Evolutionary conservation across 2,797 vertebrate species (phyloP).

Genomic region (Acanthiza pusilla): DNA sequence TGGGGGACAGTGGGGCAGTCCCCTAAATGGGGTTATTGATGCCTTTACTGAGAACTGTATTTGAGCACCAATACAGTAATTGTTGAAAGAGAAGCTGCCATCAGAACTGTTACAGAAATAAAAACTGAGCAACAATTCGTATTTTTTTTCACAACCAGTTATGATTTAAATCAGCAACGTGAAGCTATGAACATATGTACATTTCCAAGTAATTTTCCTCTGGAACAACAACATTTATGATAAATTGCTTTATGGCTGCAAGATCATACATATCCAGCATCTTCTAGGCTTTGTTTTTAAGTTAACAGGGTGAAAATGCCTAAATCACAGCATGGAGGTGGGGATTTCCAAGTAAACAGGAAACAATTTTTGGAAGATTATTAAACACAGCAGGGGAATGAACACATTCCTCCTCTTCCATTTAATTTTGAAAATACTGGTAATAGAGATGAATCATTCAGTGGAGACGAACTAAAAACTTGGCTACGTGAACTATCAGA

Average conservation of each 20-base stretch:
- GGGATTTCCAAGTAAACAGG: conserved; percentile 46
- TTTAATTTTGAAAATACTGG: conserved; percentile 48
- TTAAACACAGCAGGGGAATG: conserved; percentile 40
- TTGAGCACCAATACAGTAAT: background rate
- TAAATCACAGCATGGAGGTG: conserved; percentile 24
- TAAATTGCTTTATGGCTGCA: conserved; percentile 2
- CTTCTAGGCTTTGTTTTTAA: conserved; percentile 10
- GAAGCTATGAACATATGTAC: background rate
- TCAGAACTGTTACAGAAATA: background rate
- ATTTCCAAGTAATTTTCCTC: conserved; percentile 1
- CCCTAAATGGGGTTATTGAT: conserved; percentile 5
- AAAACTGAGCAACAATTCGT: background rate
- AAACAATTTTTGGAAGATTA: conserved; percentile 51
- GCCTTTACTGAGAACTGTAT: background rate
- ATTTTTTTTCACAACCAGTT: background rate
- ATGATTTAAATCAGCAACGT: background rate
- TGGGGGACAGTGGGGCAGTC: background rate
- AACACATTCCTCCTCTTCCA: conserved; percentile 45
- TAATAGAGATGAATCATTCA: conserved; percentile 44
- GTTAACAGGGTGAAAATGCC: background rate
- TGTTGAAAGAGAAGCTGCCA: background rate
- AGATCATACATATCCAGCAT: background rate
- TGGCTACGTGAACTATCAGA: background rate
- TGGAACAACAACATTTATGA: conserved; percentile 15
- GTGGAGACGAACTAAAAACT: background rate